Conservation (phyloP, 2,797 vertebrate genomes). For the Arremon aurantiirostris region DNA sequence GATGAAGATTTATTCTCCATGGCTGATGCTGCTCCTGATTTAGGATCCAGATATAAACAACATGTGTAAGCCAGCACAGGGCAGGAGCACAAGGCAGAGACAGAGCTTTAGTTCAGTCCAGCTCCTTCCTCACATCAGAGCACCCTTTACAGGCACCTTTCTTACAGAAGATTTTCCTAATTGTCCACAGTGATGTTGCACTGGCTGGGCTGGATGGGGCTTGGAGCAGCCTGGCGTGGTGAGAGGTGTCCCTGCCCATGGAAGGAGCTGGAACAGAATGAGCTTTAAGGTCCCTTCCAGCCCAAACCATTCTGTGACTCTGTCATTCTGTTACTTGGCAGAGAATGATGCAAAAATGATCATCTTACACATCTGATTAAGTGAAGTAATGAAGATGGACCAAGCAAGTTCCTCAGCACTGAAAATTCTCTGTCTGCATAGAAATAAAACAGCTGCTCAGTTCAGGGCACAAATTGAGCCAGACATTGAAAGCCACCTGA, state of each 20-base stretch:
- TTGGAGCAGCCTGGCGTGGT: background rate
- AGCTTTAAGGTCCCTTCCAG: background rate
- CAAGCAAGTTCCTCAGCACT: background rate
- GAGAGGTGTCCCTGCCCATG: background rate
- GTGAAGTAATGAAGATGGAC: background rate
- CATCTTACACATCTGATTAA: background rate
- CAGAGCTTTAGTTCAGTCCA: background rate
- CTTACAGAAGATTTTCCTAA: background rate
- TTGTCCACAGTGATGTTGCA: background rate
- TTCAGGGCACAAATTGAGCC: background rate
- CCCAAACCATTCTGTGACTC: background rate
- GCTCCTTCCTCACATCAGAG: background rate
- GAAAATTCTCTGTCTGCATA: background rate
- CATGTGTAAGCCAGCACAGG: fast-evolving
- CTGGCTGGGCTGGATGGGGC: background rate
- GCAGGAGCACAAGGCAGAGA: background rate
- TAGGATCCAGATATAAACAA: background rate
- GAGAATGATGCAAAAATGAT: background rate
- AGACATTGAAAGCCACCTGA: background rate
- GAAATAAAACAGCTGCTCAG: background rate
- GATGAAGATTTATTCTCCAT: background rate
- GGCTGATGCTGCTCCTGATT: background rate
- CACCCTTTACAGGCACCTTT: background rate
- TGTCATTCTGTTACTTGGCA: background rate
- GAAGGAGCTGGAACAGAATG: background rate